Percentiles rank a stretch among this genome's conserved stretches.
These are phyloP conservation scores for Polydesmus complanatus DNA, from an alignment of 2,888 invertebrate species.

Conservation along the genomic window DNA sequence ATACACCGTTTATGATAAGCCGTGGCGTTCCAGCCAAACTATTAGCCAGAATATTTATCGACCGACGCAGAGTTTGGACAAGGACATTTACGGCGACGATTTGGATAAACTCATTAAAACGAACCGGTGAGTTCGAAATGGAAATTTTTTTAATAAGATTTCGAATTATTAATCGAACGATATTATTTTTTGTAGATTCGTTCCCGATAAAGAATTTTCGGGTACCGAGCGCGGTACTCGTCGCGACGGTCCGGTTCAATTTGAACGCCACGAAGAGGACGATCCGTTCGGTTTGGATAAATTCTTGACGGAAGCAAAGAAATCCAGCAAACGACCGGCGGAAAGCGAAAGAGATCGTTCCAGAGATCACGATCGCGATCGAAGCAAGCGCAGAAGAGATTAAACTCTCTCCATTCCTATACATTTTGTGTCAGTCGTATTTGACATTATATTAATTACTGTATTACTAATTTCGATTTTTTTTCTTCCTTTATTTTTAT, in stretches of 20 bases:
- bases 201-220: slow-evolving; percentile 92
- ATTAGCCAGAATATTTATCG: slow-evolving; percentile 81
- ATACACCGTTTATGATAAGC: slow-evolving; percentile 95
- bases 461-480: too few species aligned
- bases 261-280: slow-evolving; percentile 61
- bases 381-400: slow-evolving; percentile 23
- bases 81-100: slow-evolving; percentile 74
- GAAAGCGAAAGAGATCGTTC: slow-evolving; percentile 21
- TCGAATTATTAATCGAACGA: not conserved
- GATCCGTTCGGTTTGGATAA: slow-evolving; percentile 98
- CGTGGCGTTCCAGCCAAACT: slow-evolving; percentile 82
- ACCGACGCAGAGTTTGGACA: slow-evolving; percentile 72
- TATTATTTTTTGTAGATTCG: slow-evolving; percentile 51
- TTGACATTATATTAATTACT: too few species aligned
- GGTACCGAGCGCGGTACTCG: slow-evolving; percentile 64
- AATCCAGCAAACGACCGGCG: slow-evolving; percentile 46
- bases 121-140: slow-evolving; percentile 43
- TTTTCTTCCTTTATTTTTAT: too few species aligned
- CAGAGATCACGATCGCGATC: slow-evolving; percentile 21
- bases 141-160: not conserved
- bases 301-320: slow-evolving; percentile 93
- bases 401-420: too few species aligned
- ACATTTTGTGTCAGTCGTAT: too few species aligned
- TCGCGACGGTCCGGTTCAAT: slow-evolving; percentile 90
- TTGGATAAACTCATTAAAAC: slow-evolving; percentile 72